A percentile compares a stretch with the other conserved stretches of the same genome.
These are phyloP conservation scores for Pocillopora damicornis DNA, from an alignment of 64 coral and sea anemone genomes.

Conservation along the genomic window DNA sequence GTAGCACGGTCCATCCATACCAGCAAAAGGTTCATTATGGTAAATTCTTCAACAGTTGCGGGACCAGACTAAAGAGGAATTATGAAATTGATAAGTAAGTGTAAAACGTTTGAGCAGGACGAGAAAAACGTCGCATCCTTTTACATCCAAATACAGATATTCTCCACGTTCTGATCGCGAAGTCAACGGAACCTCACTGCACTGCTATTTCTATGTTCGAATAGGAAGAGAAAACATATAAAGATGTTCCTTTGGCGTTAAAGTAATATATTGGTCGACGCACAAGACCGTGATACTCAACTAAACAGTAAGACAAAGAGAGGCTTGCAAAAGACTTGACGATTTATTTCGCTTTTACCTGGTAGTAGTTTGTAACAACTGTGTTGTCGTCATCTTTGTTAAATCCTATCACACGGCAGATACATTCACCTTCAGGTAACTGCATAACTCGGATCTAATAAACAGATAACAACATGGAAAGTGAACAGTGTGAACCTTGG, in stretches of 20 bases:
- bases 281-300: too few relatives aligned
- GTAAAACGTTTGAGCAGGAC: too few relatives aligned
- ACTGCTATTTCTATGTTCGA: too few relatives aligned
- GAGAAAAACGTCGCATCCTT: neutral
- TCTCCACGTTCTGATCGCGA: too few relatives aligned
- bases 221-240: too few relatives aligned
- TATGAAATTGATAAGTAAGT: neutral
- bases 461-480: neutral
- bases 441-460: constrained; percentile 75
- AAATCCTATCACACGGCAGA: constrained; percentile 67
- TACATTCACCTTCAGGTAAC: constrained; percentile 53
- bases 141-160: too few relatives aligned
- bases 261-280: too few relatives aligned
- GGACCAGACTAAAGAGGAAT: constrained; percentile 55
- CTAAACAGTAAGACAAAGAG: too few relatives aligned
- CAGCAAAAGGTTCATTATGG: constrained; percentile 61
- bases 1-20: constrained; percentile 19
- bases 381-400: constrained; percentile 83
- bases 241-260: too few relatives aligned
- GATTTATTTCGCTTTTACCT: constrained; percentile 40
- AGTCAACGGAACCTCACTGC: too few relatives aligned
- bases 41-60: constrained; percentile 58
- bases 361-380: constrained; percentile 81
- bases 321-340: too few relatives aligned
- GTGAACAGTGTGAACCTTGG: neutral